Conservation (phyloP, 2,797 vertebrate genomes). For the Falco berigora region DNA sequence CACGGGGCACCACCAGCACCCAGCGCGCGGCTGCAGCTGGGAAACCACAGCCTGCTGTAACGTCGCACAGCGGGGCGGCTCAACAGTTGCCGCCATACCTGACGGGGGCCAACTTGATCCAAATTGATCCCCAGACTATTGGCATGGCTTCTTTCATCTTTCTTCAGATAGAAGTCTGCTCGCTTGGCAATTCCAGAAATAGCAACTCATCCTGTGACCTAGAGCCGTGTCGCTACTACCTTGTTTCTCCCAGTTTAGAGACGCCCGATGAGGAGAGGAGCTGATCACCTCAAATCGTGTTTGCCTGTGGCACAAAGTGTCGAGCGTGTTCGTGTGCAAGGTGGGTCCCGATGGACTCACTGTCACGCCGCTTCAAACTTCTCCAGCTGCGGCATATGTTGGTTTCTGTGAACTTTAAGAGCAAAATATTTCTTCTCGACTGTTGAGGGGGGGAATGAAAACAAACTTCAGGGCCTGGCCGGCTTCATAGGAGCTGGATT, state of each 20-base stretch:
- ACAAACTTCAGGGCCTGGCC: not conserved
- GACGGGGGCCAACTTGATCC: not conserved
- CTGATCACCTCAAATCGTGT: not conserved
- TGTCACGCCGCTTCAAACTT: not conserved
- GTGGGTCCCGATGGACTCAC: not conserved
- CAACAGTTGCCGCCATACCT: not conserved
- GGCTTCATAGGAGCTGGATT: not conserved
- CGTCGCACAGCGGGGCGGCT: not conserved
- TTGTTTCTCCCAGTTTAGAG: not conserved
- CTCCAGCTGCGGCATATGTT: not conserved
- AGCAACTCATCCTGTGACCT: not conserved
- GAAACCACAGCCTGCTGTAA: not conserved
- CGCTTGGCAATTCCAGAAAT: not conserved
- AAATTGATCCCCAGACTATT: not conserved
- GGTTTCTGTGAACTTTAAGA: not conserved
- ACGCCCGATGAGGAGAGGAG: not conserved
- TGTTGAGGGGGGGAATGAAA: not conserved
- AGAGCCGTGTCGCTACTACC: not conserved
- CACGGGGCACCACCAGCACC: not conserved
- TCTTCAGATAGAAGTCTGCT: not conserved
- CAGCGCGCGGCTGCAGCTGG: not conserved
- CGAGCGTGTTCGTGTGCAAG: not conserved
- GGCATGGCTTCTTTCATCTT: not conserved
- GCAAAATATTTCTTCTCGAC: not conserved
- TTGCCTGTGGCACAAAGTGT: not conserved